phyloP scores from a whole-genome alignment of 2,797 vertebrate species.

The Pteropus rufus region DNA sequence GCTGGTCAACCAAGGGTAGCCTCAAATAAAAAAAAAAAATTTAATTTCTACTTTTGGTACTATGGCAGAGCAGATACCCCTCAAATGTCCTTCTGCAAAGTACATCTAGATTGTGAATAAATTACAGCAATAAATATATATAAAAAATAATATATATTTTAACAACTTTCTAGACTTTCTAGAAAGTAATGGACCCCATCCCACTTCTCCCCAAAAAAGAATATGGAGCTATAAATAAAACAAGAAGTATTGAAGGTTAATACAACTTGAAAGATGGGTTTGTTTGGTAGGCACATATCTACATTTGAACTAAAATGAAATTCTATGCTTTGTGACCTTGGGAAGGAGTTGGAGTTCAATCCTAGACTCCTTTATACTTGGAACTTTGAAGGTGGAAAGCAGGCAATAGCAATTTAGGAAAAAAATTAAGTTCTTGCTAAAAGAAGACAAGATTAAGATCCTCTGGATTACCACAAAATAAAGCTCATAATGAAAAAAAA shows the following conservation, averaged over 20 bases:
- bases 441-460: background rate
- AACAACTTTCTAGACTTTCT: background rate
- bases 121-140: background rate
- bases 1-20: no score
- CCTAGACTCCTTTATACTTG: background rate
- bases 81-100: background rate
- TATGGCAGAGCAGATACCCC: background rate
- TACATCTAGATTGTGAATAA: background rate
- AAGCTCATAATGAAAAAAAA: background rate
- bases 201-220: fast-evolving
- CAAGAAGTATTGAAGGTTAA: background rate
- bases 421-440: background rate
- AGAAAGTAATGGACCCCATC: background rate
- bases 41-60: background rate
- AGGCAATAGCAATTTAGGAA: background rate
- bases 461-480: background rate
- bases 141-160: background rate
- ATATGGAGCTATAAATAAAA: background rate
- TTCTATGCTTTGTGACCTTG: background rate
- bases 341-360: background rate
- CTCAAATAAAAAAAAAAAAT: background rate
- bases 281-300: background rate
- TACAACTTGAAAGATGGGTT: background rate
- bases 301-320: background rate
- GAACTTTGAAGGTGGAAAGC: background rate